phyloP scores from a whole-genome alignment of 2,797 vertebrate species.

The Poeciliopsis gracilis region DNA sequence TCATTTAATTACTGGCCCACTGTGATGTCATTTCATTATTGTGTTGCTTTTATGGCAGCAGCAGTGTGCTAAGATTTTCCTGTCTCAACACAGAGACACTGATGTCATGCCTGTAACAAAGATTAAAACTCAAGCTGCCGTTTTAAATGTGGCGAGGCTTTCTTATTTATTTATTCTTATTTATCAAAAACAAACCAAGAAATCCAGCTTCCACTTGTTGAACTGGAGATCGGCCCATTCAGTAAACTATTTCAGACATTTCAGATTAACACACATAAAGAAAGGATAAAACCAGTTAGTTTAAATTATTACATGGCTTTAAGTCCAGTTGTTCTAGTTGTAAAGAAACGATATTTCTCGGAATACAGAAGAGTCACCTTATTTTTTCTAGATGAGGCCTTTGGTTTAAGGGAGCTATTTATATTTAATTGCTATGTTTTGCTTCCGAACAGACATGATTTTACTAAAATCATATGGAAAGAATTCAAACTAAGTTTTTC shows the following conservation, averaged over 20 bases:
- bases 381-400: not conserved
- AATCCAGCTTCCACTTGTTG: not conserved
- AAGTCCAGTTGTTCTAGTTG: not conserved
- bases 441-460: not conserved
- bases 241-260: not conserved
- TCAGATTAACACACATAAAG: not conserved
- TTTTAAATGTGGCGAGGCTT: constrained; percentile 21
- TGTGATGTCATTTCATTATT: constrained; percentile 79
- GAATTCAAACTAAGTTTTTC: not conserved
- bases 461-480: constrained; percentile 3
- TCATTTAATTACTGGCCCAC: constrained; percentile 72
- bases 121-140: constrained; percentile 70
- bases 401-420: not conserved
- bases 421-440: not conserved
- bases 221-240: not conserved
- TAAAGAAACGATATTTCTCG: not conserved
- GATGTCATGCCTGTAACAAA: constrained; percentile 74
- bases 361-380: not conserved
- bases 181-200: constrained; percentile 35
- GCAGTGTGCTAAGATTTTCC: constrained; percentile 74
- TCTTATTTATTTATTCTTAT: constrained; percentile 14
- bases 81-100: constrained; percentile 75
- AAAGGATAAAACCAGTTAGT: not conserved
- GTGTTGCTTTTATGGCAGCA: constrained; percentile 74
- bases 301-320: not conserved